A percentile compares a stretch with the other conserved stretches of the same genome.
Evolutionary conservation across 2,888 invertebrate species (phyloP).

Genomic region (Leptopterna dolabrata): DNA sequence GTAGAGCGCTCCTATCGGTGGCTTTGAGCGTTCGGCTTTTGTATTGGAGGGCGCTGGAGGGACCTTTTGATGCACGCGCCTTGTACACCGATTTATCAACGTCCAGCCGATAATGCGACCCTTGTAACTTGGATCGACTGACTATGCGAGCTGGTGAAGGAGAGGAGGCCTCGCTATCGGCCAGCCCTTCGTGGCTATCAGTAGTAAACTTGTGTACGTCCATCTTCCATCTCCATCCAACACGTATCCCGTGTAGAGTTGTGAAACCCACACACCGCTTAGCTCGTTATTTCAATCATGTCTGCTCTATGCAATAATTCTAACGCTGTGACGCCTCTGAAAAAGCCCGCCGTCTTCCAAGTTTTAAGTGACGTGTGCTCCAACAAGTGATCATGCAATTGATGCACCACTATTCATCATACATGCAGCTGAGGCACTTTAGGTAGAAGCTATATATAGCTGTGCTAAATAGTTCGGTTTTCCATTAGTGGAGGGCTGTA

Average conservation of each 20-base stretch:
- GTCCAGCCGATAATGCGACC: constrained; percentile 6
- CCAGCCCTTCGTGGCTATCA: background rate
- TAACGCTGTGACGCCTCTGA: background rate
- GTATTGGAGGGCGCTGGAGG: background rate
- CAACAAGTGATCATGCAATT: no score
- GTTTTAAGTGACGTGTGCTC: no score
- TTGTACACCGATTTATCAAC: constrained; percentile 28
- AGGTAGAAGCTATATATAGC: no score
- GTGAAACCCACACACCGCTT: background rate
- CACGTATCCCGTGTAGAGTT: background rate
- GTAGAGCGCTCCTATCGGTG: constrained; percentile 12
- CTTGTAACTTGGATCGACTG: constrained; percentile 19
- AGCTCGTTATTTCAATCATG: background rate
- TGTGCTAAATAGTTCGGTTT: no score
- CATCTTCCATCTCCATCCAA: background rate
- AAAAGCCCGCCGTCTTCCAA: background rate
- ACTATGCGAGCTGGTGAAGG: background rate
- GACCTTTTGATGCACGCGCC: constrained; percentile 27
- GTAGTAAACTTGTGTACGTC: background rate
- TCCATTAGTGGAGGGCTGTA: no score
- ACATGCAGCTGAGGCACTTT: no score
- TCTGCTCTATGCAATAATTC: background rate
- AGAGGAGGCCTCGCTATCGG: background rate
- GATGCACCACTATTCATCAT: no score
- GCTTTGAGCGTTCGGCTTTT: background rate